phyloP scores from a whole-genome alignment of 2,888 invertebrate species.

The Microchrysa polita region DNA sequence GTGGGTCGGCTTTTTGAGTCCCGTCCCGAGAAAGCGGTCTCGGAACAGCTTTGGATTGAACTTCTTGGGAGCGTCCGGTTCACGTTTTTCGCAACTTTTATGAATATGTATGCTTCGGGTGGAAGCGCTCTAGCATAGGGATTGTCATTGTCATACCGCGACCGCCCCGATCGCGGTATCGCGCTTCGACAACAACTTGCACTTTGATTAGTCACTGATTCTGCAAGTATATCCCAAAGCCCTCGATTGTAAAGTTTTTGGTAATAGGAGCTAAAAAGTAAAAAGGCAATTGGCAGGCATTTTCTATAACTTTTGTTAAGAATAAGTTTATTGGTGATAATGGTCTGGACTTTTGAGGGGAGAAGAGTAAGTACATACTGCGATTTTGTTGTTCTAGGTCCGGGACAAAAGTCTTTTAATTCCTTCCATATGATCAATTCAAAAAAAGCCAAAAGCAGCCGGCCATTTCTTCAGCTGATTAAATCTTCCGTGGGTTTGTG shows the following conservation, averaged over 20 bases:
- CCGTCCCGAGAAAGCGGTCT: conserved; percentile 34
- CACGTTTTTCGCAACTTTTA: conserved; percentile 36
- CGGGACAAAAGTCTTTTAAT: not conserved
- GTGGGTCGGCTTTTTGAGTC: conserved; percentile 28
- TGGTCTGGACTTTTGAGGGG: not conserved
- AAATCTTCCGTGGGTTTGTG: not conserved
- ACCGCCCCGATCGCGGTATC: conserved; percentile 7
- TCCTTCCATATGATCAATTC: not conserved
- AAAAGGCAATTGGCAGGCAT: conserved; percentile 52
- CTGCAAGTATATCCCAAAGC: conserved; percentile 42
- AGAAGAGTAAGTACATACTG: too few relatives aligned
- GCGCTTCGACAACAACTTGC: conserved; percentile 26
- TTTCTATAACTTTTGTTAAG: conserved; percentile 34
- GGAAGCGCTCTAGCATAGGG: conserved; percentile 40
- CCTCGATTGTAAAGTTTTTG: conserved; percentile 57
- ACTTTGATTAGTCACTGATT: conserved; percentile 44
- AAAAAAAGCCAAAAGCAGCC: not conserved
- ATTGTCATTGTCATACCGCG: conserved; percentile 24
- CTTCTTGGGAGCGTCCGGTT: conserved; percentile 42
- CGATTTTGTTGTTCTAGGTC: not conserved
- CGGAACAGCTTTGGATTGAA: conserved; percentile 41
- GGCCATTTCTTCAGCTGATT: not conserved
- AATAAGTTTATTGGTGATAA: conserved; percentile 37
- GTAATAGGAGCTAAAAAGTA: conserved; percentile 62
- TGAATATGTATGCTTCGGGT: conserved; percentile 41